These are phyloP conservation scores for Coelinius sp. DNA, from an alignment of 2,888 invertebrate genomes.

Conservation along the genomic window DNA sequence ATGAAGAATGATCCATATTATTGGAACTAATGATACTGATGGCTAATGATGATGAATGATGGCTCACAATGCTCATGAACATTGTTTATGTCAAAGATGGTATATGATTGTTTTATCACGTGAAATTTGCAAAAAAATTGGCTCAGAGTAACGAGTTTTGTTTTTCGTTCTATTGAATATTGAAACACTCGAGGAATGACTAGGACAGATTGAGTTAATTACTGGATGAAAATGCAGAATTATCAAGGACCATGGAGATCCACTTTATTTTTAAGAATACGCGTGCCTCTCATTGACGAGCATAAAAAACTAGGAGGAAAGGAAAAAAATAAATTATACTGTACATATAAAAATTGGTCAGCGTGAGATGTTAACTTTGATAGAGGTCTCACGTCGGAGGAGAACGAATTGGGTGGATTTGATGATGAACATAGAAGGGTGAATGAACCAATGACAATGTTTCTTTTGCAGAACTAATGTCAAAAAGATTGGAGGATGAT, in stretches of 20 bases:
- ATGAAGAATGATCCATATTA: constrained; percentile 26
- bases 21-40: constrained; percentile 36
- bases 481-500: no score
- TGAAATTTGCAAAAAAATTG: background rate
- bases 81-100: background rate
- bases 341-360: background rate
- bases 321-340: background rate
- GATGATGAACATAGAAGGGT: constrained; percentile 18
- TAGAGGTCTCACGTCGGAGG: background rate
- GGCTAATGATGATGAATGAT: constrained; percentile 34
- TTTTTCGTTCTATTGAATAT: background rate
- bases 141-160: background rate
- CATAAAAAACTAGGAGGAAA: background rate
- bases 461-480: constrained; percentile 16
- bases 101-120: no score
- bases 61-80: background rate
- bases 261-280: constrained; percentile 15
- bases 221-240: constrained; percentile 2
- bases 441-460: constrained; percentile 21
- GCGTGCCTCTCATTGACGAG: constrained; percentile 7
- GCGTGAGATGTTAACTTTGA: background rate
- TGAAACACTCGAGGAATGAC: constrained; percentile 26
- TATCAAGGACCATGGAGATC: background rate
- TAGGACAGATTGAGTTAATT: constrained; percentile 34
- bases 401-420: constrained; percentile 25